Percentiles rank a stretch among this genome's conserved stretches.
Evolutionary conservation across 2,113 vertebrate species (phyloP).

Genomic region (Phocoena phocoena): DNA sequence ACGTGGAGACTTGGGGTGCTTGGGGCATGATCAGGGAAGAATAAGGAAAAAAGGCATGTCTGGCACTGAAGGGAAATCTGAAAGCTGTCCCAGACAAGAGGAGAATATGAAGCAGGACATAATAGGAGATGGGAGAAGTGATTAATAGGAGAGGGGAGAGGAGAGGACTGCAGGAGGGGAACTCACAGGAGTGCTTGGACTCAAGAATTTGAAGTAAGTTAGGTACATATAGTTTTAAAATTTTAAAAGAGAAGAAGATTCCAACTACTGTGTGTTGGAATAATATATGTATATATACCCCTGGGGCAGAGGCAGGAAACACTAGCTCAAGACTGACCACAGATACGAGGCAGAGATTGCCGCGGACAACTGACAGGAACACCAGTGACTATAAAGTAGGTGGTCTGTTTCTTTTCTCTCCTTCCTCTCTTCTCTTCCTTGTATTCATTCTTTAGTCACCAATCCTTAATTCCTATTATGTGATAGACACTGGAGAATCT

Average conservation of each 20-base stretch:
- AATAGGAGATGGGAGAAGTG: background rate
- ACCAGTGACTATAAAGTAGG: background rate
- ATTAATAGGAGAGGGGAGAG: background rate
- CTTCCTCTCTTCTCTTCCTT: background rate
- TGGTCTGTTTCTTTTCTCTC: background rate
- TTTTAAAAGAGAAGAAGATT: background rate
- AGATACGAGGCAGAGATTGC: too few species aligned
- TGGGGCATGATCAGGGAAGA: background rate
- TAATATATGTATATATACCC: too few species aligned
- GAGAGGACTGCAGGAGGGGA: background rate
- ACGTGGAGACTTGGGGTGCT: background rate
- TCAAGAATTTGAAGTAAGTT: background rate
- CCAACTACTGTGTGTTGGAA: background rate
- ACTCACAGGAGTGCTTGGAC: background rate
- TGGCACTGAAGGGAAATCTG: background rate
- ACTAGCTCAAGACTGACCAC: too few species aligned
- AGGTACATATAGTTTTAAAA: background rate
- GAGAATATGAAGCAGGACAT: background rate
- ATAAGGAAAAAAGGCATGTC: background rate
- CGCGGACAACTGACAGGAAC: background rate
- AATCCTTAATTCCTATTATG: background rate
- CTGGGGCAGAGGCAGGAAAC: too few species aligned
- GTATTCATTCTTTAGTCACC: background rate
- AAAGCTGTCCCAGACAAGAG: background rate
- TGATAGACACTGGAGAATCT: background rate